A percentile compares a stretch with the other conserved stretches of the same genome.
These are phyloP conservation scores for Cancer borealis DNA, from an alignment of 2,888 invertebrate genomes.

Conservation along the genomic window DNA sequence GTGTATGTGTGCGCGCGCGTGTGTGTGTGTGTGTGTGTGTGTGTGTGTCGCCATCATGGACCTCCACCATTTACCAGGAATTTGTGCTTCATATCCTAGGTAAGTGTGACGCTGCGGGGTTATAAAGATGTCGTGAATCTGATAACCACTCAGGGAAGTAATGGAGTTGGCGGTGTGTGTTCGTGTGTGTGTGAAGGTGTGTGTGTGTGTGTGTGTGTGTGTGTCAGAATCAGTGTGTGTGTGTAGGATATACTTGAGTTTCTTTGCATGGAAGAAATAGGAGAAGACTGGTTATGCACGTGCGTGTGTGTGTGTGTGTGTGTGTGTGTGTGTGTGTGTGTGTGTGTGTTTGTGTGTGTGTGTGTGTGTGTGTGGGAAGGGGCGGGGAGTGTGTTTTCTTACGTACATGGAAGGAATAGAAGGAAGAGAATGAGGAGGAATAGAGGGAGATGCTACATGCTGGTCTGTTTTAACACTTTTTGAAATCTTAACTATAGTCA, in stretches of 20 bases:
- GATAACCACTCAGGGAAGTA: background rate
- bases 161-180: background rate
- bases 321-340: too few relatives aligned
- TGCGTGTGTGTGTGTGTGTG: too few relatives aligned
- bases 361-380: too few relatives aligned
- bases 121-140: background rate
- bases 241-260: background rate
- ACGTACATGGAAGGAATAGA: too few relatives aligned
- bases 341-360: too few relatives aligned
- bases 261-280: too few relatives aligned
- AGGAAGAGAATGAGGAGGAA: too few relatives aligned
- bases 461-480: too few relatives aligned
- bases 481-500: too few relatives aligned
- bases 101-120: background rate
- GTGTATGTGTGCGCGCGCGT: background rate
- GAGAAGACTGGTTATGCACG: too few relatives aligned
- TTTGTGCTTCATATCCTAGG: background rate
- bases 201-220: background rate
- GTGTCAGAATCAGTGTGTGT: background rate
- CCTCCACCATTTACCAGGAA: background rate
- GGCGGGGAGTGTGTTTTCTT: too few relatives aligned
- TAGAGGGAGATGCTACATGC: too few relatives aligned
- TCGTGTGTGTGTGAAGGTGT: background rate
- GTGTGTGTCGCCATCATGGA: background rate
- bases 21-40: background rate